Evolutionary conservation across 2,113 vertebrate species (phyloP).

Genomic region (Anser cygnoides): DNA sequence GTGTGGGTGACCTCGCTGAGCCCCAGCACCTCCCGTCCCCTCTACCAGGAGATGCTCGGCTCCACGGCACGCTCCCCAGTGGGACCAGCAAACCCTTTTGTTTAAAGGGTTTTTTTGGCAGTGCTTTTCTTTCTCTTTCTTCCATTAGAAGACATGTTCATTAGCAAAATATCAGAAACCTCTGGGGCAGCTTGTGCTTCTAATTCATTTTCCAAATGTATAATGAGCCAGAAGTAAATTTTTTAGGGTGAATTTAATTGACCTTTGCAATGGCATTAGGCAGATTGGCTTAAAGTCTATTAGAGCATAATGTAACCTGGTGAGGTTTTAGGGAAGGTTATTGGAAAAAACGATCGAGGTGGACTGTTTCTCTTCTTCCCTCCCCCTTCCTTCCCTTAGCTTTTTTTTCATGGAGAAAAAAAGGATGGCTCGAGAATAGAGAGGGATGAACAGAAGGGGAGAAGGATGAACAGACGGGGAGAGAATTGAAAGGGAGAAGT

Average conservation of each 20-base stretch:
- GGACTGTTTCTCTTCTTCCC: not conserved
- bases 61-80: not conserved
- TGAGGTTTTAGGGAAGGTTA: constrained; percentile 76
- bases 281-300: constrained; percentile 81
- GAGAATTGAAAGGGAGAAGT: constrained; percentile 20
- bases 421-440: constrained; percentile 52
- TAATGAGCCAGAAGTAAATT: constrained; percentile 82
- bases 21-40: fast-evolving
- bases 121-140: not conserved
- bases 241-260: constrained; percentile 88
- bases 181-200: constrained; percentile 79
- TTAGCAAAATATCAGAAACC: constrained; percentile 82
- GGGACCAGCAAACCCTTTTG: not conserved
- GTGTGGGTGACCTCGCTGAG: not conserved
- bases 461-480: constrained; percentile 32
- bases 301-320: constrained; percentile 77
- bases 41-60: not conserved
- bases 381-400: constrained; percentile 1
- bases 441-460: constrained; percentile 62
- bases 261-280: constrained; percentile 83
- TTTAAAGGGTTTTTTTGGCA: not conserved
- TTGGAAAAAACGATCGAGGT: constrained; percentile 60
- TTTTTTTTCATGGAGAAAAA: constrained; percentile 45
- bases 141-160: constrained; percentile 74
- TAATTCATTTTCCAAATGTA: constrained; percentile 83